These are phyloP conservation scores for Drosophila navojoa DNA, from an alignment of 1,140 invertebrate genomes.

Conservation along the genomic window DNA sequence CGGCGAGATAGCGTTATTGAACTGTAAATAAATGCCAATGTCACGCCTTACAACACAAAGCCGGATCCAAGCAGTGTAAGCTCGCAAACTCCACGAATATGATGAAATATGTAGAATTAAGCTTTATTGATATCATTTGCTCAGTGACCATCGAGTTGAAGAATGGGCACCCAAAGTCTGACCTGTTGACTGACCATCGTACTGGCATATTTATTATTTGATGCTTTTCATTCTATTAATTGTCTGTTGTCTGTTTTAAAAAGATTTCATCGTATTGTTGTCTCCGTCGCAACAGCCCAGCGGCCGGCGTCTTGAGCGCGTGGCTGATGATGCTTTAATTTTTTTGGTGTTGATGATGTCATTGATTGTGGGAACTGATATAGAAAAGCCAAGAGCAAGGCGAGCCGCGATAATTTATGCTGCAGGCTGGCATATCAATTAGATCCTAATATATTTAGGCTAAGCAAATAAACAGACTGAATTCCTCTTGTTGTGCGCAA, in stretches of 20 bases:
- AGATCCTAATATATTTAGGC: not conserved
- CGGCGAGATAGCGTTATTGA: not conserved
- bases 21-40: constrained; percentile 9
- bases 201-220: constrained; percentile 3
- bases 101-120: constrained; percentile 30
- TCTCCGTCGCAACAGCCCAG: constrained; percentile 4
- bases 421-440: constrained; percentile 1
- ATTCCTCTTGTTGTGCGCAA: not conserved
- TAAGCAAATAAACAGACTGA: not conserved
- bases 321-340: constrained; percentile 18
- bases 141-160: constrained; percentile 11
- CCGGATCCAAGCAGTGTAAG: constrained; percentile 10
- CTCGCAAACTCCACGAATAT: not conserved
- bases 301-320: constrained; percentile 45
- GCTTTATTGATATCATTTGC: constrained; percentile 65
- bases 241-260: constrained; percentile 46
- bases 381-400: constrained; percentile 16
- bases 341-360: constrained; percentile 58
- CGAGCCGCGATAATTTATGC: not conserved
- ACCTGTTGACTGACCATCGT: constrained; percentile 40
- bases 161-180: constrained; percentile 6
- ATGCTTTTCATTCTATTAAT: constrained; percentile 7
- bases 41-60: constrained; percentile 2
- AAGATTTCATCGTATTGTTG: constrained; percentile 30
- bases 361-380: constrained; percentile 53